phyloP scores from a whole-genome alignment of 2,797 vertebrate genomes.

The Gastrophryne carolinensis region DNA sequence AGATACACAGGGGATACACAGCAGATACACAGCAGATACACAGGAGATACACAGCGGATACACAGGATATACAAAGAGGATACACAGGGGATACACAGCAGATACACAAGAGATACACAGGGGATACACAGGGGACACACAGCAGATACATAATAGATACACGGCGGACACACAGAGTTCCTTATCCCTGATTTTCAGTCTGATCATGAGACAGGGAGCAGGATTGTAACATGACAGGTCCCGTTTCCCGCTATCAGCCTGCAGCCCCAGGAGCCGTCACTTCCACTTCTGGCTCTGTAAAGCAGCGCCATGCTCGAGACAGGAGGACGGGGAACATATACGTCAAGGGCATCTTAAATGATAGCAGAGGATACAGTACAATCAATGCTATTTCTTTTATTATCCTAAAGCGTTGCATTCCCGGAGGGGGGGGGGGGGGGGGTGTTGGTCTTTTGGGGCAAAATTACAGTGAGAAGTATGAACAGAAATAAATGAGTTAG shows the following conservation, averaged over 20 bases:
- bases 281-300: not conserved
- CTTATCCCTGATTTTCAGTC: not conserved
- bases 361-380: not conserved
- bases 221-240: not conserved
- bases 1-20: too few relatives aligned
- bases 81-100: not conserved
- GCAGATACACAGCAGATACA: too few relatives aligned
- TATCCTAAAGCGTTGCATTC: not conserved
- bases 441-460: too few relatives aligned
- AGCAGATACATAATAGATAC: not conserved
- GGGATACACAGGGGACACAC: too few relatives aligned
- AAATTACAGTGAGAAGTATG: too few relatives aligned
- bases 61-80: too few relatives aligned
- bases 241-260: not conserved
- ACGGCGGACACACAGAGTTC: not conserved
- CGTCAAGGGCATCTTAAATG: constrained; percentile 11
- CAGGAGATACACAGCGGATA: too few relatives aligned
- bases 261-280: not conserved
- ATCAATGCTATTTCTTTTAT: not conserved
- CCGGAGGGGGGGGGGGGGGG: too few relatives aligned
- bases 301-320: not conserved
- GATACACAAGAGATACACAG: not conserved
- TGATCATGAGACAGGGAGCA: not conserved
- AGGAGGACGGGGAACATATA: not conserved
- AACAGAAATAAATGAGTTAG: too few relatives aligned